These are phyloP conservation scores for Hyla sarda DNA, from an alignment of 2,113 vertebrate species.

Conservation along the genomic window DNA sequence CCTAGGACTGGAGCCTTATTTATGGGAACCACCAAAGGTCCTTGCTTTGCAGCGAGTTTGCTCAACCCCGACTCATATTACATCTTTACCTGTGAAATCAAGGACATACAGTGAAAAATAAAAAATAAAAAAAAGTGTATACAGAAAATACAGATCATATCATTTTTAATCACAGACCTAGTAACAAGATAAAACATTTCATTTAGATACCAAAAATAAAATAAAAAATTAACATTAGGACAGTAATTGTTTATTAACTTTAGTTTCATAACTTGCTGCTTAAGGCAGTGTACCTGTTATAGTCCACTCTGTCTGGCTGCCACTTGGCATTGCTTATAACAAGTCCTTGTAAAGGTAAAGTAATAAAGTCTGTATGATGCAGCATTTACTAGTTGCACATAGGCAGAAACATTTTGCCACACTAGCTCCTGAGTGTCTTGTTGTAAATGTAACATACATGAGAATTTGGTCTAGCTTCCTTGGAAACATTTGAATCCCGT, in stretches of 20 bases:
- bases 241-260: background rate
- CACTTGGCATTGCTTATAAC: background rate
- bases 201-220: background rate
- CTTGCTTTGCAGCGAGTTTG: too few species aligned
- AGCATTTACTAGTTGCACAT: conserved; percentile 8
- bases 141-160: background rate
- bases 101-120: background rate
- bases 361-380: background rate
- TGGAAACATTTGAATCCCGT: background rate
- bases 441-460: conserved; percentile 16
- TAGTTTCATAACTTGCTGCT: background rate
- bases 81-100: too few species aligned
- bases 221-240: background rate
- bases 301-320: background rate
- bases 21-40: too few species aligned
- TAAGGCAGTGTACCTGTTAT: background rate
- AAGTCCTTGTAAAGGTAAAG: background rate
- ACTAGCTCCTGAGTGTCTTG: conserved; percentile 12
- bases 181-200: background rate
- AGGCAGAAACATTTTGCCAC: conserved; percentile 4
- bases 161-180: background rate
- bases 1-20: too few species aligned
- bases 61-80: too few species aligned
- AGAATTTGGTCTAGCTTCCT: conserved; percentile 46
- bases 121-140: background rate